Conservation (phyloP, 2,888 invertebrate species). For the Dynastes grantii region DNA sequence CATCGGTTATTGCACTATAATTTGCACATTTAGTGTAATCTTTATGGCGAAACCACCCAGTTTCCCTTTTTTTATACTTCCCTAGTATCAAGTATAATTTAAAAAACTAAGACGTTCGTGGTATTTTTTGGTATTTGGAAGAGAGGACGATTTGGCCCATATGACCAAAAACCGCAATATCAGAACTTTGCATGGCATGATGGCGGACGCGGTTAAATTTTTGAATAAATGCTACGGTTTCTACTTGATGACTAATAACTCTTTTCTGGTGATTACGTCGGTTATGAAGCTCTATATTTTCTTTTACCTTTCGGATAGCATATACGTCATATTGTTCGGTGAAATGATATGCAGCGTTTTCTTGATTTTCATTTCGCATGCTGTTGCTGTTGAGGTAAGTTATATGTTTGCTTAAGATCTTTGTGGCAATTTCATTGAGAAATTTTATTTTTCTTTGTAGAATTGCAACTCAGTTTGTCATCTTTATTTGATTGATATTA, state of each 20-base stretch:
- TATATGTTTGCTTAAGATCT: background rate
- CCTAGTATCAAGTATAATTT: constrained; percentile 26
- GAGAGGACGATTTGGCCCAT: background rate
- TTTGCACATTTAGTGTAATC: background rate
- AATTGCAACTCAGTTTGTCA: no score
- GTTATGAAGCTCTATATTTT: constrained; percentile 40
- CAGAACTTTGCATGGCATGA: constrained; percentile 37
- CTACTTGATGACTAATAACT: constrained; percentile 18
- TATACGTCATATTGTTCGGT: constrained; percentile 11
- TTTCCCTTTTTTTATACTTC: constrained; percentile 28
- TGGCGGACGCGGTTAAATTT: constrained; percentile 27
- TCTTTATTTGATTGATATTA: no score
- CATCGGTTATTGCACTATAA: background rate
- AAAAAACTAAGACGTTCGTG: constrained; percentile 16
- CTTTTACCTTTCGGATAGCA: background rate
- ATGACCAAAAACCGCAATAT: constrained; percentile 19
- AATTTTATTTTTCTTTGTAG: no score
- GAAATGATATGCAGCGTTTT: constrained; percentile 24
- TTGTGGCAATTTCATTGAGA: no score
- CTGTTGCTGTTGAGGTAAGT: constrained; percentile 38
- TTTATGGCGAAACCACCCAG: no score
- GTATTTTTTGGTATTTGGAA: constrained; percentile 15
- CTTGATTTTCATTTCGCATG: constrained; percentile 44
- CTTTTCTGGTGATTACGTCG: constrained; percentile 25
- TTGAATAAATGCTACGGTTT: constrained; percentile 43